Evolutionary conservation across 2,113 vertebrate species (phyloP).

Genomic region (Neogobius melanostomus): DNA sequence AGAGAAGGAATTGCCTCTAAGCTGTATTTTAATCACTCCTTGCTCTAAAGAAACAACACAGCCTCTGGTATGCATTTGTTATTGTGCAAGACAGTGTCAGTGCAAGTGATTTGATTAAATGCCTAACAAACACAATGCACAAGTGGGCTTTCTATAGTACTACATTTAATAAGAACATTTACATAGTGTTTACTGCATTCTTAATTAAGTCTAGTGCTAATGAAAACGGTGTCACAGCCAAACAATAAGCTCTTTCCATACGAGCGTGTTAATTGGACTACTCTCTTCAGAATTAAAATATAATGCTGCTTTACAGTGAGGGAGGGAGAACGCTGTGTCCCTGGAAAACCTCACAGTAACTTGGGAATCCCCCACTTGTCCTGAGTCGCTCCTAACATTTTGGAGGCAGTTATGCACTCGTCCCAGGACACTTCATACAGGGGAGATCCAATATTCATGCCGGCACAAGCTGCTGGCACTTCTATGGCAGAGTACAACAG

Average conservation of each 20-base stretch:
- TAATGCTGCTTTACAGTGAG: slow-evolving; percentile 72
- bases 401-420: not conserved
- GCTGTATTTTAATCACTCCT: not conserved
- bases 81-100: not conserved
- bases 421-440: not conserved
- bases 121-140: not conserved
- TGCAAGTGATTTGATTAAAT: not conserved
- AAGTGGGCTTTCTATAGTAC: not conserved
- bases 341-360: slow-evolving; percentile 55
- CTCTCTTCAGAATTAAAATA: slow-evolving; percentile 24
- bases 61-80: not conserved
- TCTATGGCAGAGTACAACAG: not conserved
- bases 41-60: not conserved
- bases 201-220: not conserved
- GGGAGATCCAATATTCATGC: slow-evolving; percentile 35
- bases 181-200: not conserved
- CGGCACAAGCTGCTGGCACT: slow-evolving; percentile 21
- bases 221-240: not conserved
- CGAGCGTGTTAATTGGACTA: slow-evolving; percentile 19
- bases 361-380: slow-evolving; percentile 10
- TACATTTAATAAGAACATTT: not conserved
- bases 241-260: slow-evolving; percentile 12
- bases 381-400: not conserved
- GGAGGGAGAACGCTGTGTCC: slow-evolving; percentile 67
- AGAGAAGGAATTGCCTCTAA: not conserved